Conservation (phyloP, 2,797 vertebrate genomes). For the Octomys mimax region DNA sequence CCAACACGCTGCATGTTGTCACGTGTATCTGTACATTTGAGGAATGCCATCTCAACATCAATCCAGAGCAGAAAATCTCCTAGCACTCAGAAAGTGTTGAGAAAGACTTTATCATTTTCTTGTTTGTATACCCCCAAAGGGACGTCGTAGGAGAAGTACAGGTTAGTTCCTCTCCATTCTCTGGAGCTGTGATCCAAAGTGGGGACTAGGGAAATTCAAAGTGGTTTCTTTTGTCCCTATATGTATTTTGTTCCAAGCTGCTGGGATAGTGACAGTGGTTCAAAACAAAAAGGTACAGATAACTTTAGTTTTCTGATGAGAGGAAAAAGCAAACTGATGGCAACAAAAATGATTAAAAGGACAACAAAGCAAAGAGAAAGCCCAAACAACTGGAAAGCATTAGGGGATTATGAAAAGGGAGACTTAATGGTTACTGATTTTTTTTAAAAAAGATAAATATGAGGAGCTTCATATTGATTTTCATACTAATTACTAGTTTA, state of each 20-base stretch:
- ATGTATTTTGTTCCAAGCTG: background rate
- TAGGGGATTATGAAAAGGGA: background rate
- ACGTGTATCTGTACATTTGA: no score
- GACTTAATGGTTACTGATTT: background rate
- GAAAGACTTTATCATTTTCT: background rate
- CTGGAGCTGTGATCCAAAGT: background rate
- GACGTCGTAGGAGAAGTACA: background rate
- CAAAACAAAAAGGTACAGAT: background rate
- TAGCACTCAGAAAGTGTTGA: background rate
- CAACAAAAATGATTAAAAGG: no score
- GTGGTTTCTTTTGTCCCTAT: background rate
- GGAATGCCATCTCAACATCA: background rate
- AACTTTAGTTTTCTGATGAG: background rate
- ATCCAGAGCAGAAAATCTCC: background rate
- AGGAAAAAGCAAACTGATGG: background rate
- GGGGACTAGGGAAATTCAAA: background rate
- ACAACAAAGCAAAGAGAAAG: background rate
- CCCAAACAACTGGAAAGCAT: background rate
- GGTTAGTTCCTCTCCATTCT: background rate
- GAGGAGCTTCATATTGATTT: background rate
- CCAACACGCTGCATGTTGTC: background rate
- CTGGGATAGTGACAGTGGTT: background rate
- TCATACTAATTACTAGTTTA: background rate
- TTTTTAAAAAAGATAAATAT: background rate
- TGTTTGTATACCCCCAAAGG: background rate